phyloP scores from a whole-genome alignment of 2,888 invertebrate species.

The Ophion slaviceki region DNA sequence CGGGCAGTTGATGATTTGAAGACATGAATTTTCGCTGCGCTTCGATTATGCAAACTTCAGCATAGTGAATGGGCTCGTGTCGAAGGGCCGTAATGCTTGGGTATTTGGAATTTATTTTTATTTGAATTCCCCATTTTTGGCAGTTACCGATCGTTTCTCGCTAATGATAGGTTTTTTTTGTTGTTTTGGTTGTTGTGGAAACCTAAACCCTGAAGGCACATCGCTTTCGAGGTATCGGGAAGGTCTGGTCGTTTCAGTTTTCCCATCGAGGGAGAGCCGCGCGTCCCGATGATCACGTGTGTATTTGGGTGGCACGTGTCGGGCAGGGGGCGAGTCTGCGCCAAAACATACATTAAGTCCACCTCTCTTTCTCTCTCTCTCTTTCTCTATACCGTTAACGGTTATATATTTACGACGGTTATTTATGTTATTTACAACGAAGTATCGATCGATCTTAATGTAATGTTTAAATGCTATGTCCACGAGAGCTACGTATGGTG shows the following conservation, averaged over 20 bases:
- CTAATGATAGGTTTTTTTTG: neutral
- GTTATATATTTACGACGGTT: slow-evolving; percentile 45
- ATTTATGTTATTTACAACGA: slow-evolving; percentile 53
- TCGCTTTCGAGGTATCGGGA: slow-evolving; percentile 22
- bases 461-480: neutral
- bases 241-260: slow-evolving; percentile 57
- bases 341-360: slow-evolving; percentile 63
- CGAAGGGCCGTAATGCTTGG: too few relatives aligned
- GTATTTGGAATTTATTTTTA: too few relatives aligned
- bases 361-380: slow-evolving; percentile 29
- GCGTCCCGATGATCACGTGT: slow-evolving; percentile 19
- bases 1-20: too few relatives aligned
- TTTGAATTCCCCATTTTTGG: too few relatives aligned
- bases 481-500: neutral
- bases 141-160: neutral
- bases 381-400: slow-evolving; percentile 38
- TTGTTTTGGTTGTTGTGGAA: neutral
- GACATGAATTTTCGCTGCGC: too few relatives aligned
- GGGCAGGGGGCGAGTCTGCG: slow-evolving; percentile 63
- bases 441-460: slow-evolving; percentile 49
- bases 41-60: too few relatives aligned
- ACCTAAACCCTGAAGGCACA: neutral
- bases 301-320: slow-evolving; percentile 67
- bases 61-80: too few relatives aligned
- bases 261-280: slow-evolving; percentile 66